Conservation (phyloP, 2,888 invertebrate species). For the Meiosimyza platycephala region DNA sequence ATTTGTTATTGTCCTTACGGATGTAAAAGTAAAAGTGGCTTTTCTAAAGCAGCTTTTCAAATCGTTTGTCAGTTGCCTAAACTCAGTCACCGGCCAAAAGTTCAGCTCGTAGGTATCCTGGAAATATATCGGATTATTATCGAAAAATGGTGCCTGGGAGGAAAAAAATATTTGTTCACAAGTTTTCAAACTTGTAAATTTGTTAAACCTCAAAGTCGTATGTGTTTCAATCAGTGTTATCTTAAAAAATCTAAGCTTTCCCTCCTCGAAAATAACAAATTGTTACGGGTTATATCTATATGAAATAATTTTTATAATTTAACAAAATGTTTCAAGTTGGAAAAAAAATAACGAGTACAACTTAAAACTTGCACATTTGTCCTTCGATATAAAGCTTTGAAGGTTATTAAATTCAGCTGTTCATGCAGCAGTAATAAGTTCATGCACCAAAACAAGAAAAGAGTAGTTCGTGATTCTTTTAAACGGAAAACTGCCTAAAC, state of each 20-base stretch:
- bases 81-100: constrained; percentile 25
- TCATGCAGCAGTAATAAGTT: background rate
- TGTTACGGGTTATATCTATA: too few relatives aligned
- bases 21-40: constrained; percentile 25
- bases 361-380: too few relatives aligned
- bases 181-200: too few relatives aligned
- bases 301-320: too few relatives aligned
- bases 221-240: too few relatives aligned
- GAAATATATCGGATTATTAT: constrained; percentile 3
- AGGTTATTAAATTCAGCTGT: constrained; percentile 4
- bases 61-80: constrained; percentile 4
- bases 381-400: background rate
- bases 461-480: constrained; percentile 11
- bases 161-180: background rate
- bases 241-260: too few relatives aligned
- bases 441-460: background rate
- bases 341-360: too few relatives aligned
- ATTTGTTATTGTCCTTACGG: too few relatives aligned
- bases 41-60: background rate
- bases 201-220: too few relatives aligned
- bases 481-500: too few relatives aligned
- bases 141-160: constrained; percentile 17
- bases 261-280: too few relatives aligned
- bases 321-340: too few relatives aligned
- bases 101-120: constrained; percentile 27